Conservation (phyloP, 2,888 invertebrate species). For the Acanthosepion esculentum region DNA sequence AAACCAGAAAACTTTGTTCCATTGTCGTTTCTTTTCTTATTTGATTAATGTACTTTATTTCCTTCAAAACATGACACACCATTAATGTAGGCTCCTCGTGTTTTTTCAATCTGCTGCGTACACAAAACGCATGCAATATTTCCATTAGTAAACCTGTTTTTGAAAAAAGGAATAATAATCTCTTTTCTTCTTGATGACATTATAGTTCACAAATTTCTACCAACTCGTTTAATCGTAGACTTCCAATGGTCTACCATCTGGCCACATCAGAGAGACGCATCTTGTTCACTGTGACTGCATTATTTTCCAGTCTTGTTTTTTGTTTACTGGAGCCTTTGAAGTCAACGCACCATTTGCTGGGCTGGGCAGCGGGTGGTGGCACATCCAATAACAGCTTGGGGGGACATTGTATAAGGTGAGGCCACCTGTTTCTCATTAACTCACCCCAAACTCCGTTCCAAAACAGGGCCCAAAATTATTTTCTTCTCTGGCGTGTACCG, state of each 20-base stretch:
- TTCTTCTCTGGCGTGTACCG: not conserved
- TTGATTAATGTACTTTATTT: conserved; percentile 8
- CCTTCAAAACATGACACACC: not conserved
- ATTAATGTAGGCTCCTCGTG: not conserved
- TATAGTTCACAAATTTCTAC: not conserved
- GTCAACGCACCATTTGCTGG: conserved; percentile 22
- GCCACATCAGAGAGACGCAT: not conserved
- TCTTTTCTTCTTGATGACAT: conserved; percentile 4
- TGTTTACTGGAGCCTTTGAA: conserved; percentile 33
- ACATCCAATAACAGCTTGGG: not conserved
- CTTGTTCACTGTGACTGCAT: not conserved
- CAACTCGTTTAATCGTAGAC: not conserved
- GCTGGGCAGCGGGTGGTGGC: not conserved
- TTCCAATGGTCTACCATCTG: not conserved
- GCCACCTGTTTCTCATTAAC: conserved; percentile 33
- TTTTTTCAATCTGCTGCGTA: not conserved
- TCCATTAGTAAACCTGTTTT: not conserved
- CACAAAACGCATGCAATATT: not conserved
- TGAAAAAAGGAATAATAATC: not conserved
- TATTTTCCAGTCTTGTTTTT: not conserved
- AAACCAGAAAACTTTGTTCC: no score
- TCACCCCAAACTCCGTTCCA: not conserved
- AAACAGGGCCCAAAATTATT: not conserved
- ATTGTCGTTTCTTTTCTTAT: not conserved
- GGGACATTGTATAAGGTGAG: not conserved